Conservation (phyloP, 1,140 invertebrate species). For the Gryon sp. region DNA sequence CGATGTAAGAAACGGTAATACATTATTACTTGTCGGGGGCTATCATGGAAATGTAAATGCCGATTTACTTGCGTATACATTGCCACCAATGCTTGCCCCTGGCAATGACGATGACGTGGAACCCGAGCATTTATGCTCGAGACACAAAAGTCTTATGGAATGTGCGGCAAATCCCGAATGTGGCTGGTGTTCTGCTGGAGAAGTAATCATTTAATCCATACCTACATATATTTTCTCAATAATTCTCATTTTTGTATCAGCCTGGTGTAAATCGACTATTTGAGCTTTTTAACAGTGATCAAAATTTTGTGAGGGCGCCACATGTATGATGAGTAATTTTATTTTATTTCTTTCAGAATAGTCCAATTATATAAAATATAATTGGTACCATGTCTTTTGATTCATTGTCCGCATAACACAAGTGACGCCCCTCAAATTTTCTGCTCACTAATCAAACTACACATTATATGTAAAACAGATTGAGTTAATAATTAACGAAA, state of each 20-base stretch:
- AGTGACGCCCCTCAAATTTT: too few species aligned
- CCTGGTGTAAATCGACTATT: too few species aligned
- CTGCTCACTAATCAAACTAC: too few species aligned
- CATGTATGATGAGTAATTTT: too few species aligned
- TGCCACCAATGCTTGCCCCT: constrained; percentile 87
- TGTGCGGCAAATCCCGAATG: constrained; percentile 95
- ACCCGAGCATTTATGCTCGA: constrained; percentile 86
- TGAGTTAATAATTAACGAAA: neutral
- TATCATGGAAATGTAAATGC: constrained; percentile 95
- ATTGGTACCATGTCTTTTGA: too few species aligned
- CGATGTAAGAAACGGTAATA: constrained; percentile 89
- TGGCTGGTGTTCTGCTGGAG: constrained; percentile 93
- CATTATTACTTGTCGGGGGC: constrained; percentile 91
- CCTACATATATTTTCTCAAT: too few species aligned
- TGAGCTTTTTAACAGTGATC: too few species aligned
- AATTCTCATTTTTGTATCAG: too few species aligned
- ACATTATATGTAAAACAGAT: constrained; percentile 2
- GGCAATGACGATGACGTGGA: constrained; percentile 82
- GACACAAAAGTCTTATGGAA: constrained; percentile 86
- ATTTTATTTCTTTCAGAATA: too few species aligned
- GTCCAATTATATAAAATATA: too few species aligned
- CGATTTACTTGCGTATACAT: constrained; percentile 87
- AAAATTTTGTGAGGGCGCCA: too few species aligned
- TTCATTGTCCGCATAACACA: too few species aligned
- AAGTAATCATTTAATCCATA: constrained; percentile 71